A percentile compares a stretch with the other conserved stretches of the same genome.
These are phyloP conservation scores for Leptopilina clavipes DNA, from an alignment of 1,140 invertebrate genomes.

Conservation along the genomic window DNA sequence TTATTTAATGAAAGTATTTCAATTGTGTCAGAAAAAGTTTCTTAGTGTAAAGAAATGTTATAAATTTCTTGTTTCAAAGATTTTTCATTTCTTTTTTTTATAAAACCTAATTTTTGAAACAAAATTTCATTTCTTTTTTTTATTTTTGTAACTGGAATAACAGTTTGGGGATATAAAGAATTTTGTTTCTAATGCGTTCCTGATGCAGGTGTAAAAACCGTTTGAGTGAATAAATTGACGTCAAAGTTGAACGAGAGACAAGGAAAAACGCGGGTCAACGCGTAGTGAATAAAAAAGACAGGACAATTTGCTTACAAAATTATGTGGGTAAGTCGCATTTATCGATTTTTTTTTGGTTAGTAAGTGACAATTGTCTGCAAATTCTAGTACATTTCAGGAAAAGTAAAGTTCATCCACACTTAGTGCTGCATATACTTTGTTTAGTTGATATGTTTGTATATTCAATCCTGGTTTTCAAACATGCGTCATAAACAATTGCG, in stretches of 20 bases:
- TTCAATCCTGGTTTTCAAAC: background rate
- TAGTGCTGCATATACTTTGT: background rate
- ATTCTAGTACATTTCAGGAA: background rate
- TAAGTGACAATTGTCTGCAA: background rate
- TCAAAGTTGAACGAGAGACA: background rate
- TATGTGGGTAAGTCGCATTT: constrained; percentile 2
- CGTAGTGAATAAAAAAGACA: background rate
- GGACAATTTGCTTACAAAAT: background rate
- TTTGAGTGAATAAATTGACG: background rate
- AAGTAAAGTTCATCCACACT: background rate
- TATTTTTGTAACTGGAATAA: too few species aligned
- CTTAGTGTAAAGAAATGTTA: too few species aligned
- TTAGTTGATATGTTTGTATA: background rate
- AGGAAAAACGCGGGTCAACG: constrained; percentile 2
- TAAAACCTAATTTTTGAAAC: too few species aligned
- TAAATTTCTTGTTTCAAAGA: too few species aligned
- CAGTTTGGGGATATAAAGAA: too few species aligned
- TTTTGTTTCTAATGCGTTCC: background rate
- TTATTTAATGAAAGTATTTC: too few species aligned
- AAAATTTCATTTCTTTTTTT: too few species aligned
- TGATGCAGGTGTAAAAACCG: background rate
- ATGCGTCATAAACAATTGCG: constrained; percentile 8
- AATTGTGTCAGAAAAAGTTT: too few species aligned
- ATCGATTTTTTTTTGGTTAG: background rate
- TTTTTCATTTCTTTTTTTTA: too few species aligned